Percentiles rank a stretch among this genome's conserved stretches.
Evolutionary conservation across 2,113 vertebrate genomes (phyloP).

Genomic region (Psilopsiagon aurifrons): DNA sequence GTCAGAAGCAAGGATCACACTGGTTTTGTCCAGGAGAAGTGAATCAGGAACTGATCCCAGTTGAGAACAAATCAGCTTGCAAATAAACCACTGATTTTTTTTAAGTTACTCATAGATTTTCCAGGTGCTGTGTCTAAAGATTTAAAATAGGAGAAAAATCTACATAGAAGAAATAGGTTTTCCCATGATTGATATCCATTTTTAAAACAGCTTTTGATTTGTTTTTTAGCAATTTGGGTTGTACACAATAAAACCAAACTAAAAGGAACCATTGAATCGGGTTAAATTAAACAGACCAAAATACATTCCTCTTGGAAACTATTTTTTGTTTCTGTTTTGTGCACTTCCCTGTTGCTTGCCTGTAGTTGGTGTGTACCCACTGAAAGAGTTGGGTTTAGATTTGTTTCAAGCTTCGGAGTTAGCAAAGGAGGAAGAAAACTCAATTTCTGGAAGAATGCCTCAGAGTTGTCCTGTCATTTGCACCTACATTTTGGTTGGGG

Average conservation of each 20-base stretch:
- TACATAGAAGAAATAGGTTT: background rate
- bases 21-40: background rate
- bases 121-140: background rate
- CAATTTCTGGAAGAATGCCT: background rate
- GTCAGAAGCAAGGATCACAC: background rate
- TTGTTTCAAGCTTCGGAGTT: slow-evolving; percentile 17
- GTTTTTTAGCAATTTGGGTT: background rate
- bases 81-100: background rate
- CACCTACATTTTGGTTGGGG: background rate
- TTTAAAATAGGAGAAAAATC: background rate
- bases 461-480: background rate
- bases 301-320: background rate
- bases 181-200: background rate
- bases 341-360: background rate
- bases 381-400: background rate
- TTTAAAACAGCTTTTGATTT: background rate
- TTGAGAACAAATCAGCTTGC: background rate
- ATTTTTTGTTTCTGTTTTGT: background rate
- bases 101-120: background rate
- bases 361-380: background rate
- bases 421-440: background rate
- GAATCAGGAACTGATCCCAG: background rate
- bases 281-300: background rate
- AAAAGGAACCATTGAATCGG: background rate
- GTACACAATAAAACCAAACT: background rate